Percentiles rank a stretch among this genome's conserved stretches.
phyloP scores from a whole-genome alignment of 2,888 invertebrate species.

The Sinelater perroti region DNA sequence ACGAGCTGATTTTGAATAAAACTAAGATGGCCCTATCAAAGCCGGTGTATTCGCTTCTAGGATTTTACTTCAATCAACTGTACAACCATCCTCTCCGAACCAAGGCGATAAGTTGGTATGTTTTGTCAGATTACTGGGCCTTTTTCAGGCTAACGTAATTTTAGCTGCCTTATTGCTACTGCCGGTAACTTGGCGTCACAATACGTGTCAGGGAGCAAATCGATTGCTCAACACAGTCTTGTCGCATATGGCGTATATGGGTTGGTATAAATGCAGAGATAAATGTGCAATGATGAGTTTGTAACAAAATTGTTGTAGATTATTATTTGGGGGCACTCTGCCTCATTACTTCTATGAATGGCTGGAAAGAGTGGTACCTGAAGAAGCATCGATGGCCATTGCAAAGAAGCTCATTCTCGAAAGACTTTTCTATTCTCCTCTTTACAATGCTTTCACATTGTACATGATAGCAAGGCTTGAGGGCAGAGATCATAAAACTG shows the following conservation, averaged over 20 bases:
- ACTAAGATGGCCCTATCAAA: conserved; percentile 77
- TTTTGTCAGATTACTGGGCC: conserved; percentile 28
- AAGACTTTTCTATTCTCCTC: conserved; percentile 74
- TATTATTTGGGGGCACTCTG: conserved; percentile 81
- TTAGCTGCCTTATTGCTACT: conserved; percentile 75
- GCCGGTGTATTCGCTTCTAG: conserved; percentile 73
- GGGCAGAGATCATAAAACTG: conserved; percentile 74
- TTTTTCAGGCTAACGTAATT: conserved; percentile 47
- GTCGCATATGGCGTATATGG: conserved; percentile 80
- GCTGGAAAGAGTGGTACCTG: conserved; percentile 69
- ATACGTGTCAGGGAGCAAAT: conserved; percentile 70
- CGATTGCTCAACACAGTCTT: conserved; percentile 72
- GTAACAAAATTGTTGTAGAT: conserved; percentile 58
- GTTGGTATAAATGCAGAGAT: no score
- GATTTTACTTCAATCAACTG: conserved; percentile 78
- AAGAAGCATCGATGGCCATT: conserved; percentile 61
- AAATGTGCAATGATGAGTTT: not conserved
- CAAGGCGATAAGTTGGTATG: conserved; percentile 81
- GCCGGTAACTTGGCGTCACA: conserved; percentile 80
- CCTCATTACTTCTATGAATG: conserved; percentile 81
- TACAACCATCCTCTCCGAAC: conserved; percentile 80
- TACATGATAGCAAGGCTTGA: conserved; percentile 80
- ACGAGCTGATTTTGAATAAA: no score
- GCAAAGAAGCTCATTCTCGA: conserved; percentile 75
- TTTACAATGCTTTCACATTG: conserved; percentile 77